Base-by-base conservation (phyloP, 2,113 vertebrate species). In the Meleagris gallopavo region DNA sequence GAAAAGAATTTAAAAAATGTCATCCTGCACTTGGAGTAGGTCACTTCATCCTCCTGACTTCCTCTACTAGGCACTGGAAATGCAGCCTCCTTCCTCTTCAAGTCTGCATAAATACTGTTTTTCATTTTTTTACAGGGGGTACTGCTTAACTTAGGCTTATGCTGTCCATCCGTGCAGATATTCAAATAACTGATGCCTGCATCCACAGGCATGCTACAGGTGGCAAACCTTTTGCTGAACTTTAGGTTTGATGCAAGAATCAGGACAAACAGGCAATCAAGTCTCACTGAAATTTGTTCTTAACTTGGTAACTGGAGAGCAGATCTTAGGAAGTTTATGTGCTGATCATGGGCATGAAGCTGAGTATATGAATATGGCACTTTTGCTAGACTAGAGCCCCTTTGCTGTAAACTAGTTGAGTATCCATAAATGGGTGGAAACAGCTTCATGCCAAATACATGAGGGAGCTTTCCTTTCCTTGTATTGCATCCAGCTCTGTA, bases 371-470 rank as follows among this genome's bases (percentile, higher is more conserved):
- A 93, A 38, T 83, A 52, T 38, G 60, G 60, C 52, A 36, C 24
- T 83, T 84, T 58, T 90, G 86, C 67, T 83, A 94, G 73, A 90
- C 27, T 12, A 81, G 52, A 61, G 36, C 74, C 74, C 46, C 83
- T 91, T 77, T 88, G n/a, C 34, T 74, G 84, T 80, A 86, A 91
- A n/a, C 11, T 66, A 89, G 48, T 45, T 2, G 29, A 83, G 50
- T 87, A 92, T n/a, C 89, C 41, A 83, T 36, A 91, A 76, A 58
- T 78, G 64, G 29, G 64, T 1, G 8, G 77, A 94, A 95, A 92
- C 1, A 0, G 14, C 29, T 88, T 70, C 27, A 52, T 43, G 72
- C 1, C 2, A 93, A 94, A 83, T 77, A 19, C 38, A 48, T 13
- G 50, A 61, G 55, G 77, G 87, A 91, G 78, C 67, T 41, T 41